A percentile compares a stretch with the other conserved stretches of the same genome.
These are phyloP conservation scores for Lordiphosa fenestrarum DNA, from an alignment of 2,888 invertebrate genomes.

Conservation along the genomic window DNA sequence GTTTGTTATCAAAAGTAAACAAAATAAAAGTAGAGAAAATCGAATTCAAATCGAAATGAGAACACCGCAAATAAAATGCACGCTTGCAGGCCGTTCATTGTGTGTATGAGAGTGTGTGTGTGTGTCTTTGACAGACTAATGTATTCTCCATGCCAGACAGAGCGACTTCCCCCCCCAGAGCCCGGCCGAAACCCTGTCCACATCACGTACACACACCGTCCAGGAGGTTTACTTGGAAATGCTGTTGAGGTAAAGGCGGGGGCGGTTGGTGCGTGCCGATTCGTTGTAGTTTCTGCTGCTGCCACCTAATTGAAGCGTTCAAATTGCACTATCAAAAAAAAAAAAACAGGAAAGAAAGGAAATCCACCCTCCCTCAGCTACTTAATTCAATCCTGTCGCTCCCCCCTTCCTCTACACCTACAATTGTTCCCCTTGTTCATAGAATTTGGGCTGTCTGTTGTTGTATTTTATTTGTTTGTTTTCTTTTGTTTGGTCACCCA, in stretches of 20 bases:
- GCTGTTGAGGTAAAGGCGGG: slow-evolving; percentile 2
- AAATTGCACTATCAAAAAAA: slow-evolving; percentile 38
- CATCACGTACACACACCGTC: not conserved
- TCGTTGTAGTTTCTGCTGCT: slow-evolving; percentile 35
- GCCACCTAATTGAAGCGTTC: slow-evolving; percentile 57
- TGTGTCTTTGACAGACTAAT: not conserved
- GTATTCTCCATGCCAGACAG: too few species aligned
- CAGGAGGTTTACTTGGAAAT: slow-evolving; percentile 1
- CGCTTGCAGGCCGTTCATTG: not conserved
- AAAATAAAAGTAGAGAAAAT: slow-evolving; percentile 25
- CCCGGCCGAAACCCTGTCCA: not conserved
- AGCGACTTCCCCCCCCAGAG: too few species aligned
- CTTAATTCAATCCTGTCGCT: slow-evolving; percentile 6
- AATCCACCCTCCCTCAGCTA: slow-evolving; percentile 21
- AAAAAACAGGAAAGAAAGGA: not conserved
- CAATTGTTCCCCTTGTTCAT: slow-evolving; percentile 1
- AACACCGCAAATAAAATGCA: slow-evolving; percentile 12
- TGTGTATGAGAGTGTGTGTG: too few species aligned
- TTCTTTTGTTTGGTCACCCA: slow-evolving; percentile 4
- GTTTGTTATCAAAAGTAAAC: slow-evolving; percentile 39
- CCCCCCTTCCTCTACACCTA: not conserved
- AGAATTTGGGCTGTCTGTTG: not conserved
- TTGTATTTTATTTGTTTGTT: slow-evolving; percentile 1
- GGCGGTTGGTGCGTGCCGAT: slow-evolving; percentile 12
- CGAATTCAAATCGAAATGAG: slow-evolving; percentile 35